Conservation (phyloP, 2,113 vertebrate genomes). For the Cyanoramphus novaezelandiae region DNA sequence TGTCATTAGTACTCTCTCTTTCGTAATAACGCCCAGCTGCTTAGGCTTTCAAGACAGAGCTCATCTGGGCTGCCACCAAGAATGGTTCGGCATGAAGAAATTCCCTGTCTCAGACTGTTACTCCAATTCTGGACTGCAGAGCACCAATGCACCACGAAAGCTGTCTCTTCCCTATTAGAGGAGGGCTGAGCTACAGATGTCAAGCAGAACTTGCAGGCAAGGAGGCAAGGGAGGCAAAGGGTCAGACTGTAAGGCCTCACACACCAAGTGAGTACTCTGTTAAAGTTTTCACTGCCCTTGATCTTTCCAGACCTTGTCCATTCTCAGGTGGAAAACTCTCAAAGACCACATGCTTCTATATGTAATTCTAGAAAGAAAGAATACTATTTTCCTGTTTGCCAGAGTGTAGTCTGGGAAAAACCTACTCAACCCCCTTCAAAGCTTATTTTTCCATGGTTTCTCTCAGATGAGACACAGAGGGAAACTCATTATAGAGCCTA, state of each 20-base stretch:
- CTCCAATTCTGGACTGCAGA: not conserved
- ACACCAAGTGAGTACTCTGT: not conserved
- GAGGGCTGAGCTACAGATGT: not conserved
- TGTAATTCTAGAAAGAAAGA: not conserved
- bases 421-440: not conserved
- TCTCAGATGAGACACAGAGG: not conserved
- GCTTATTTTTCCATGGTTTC: not conserved
- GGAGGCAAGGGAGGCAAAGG: not conserved
- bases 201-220: not conserved
- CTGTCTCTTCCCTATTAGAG: not conserved
- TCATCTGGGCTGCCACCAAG: not conserved
- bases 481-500: not conserved
- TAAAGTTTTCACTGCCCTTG: not conserved
- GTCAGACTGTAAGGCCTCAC: not conserved
- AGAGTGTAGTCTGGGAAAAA: not conserved
- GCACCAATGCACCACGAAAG: not conserved
- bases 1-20: not conserved
- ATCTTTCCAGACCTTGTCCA: not conserved
- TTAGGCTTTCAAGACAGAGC: not conserved
- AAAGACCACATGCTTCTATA: not conserved
- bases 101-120: not conserved
- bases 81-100: not conserved
- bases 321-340: not conserved
- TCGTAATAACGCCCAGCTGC: not conserved
- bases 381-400: not conserved